A percentile compares a stretch with the other conserved stretches of the same genome.
Conservation (phyloP, 2,888 invertebrate genomes). For the Brachycybe producta region DNA sequence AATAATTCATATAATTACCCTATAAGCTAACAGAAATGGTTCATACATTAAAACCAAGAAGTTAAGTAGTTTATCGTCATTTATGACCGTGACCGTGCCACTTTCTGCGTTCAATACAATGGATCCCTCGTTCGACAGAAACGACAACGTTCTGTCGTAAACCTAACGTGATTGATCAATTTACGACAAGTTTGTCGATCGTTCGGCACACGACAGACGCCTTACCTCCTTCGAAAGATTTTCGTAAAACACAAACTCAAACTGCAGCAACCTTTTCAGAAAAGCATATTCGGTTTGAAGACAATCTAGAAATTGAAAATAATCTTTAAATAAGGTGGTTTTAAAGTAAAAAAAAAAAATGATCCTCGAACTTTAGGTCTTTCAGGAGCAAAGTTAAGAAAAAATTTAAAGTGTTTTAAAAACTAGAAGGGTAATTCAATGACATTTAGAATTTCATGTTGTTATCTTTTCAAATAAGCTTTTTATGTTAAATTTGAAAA, state of each 20-base stretch:
- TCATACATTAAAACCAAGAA: constrained; percentile 4
- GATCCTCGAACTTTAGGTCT: background rate
- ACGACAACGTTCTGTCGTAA: background rate
- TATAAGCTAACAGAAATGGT: constrained; percentile 8
- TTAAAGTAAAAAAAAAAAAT: background rate
- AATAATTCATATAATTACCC: background rate
- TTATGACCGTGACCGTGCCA: background rate
- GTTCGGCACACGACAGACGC: background rate
- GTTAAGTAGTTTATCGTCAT: background rate
- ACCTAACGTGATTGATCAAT: background rate
- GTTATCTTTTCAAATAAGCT: background rate
- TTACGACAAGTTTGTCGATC: background rate
- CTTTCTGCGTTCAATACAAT: background rate
- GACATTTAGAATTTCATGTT: background rate
- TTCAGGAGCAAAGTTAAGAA: no score
- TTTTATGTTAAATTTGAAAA: no score
- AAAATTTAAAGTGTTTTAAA: no score
- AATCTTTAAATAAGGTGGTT: no score
- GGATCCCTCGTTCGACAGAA: background rate
- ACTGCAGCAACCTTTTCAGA: constrained; percentile 6
- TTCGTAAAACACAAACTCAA: constrained; percentile 10
- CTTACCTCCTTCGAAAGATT: background rate
- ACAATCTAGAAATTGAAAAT: background rate
- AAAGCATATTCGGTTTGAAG: constrained; percentile 5
- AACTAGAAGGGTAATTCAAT: no score